phyloP scores from a whole-genome alignment of 1,140 invertebrate genomes.

The Diachasmimorpha longicaudata region DNA sequence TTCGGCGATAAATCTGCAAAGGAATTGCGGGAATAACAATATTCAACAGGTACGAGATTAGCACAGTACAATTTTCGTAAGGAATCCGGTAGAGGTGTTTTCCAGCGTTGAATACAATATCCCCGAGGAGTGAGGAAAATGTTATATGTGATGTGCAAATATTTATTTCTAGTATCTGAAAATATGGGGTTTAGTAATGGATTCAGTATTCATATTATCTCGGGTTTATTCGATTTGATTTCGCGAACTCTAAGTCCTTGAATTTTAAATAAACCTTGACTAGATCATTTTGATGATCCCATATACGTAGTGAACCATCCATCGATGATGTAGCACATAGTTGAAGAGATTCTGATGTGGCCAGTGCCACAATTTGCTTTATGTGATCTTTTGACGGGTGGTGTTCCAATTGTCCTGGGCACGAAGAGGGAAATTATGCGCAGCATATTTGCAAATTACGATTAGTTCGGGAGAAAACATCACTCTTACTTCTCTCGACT shows the following conservation, averaged over 20 bases:
- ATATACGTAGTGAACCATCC: constrained; percentile 39
- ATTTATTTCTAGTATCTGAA: constrained; percentile 38
- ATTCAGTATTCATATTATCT: not conserved
- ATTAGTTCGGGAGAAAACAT: not conserved
- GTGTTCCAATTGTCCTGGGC: constrained; percentile 35
- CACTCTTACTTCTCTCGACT: constrained; percentile 28
- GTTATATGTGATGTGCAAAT: constrained; percentile 12
- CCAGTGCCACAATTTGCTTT: constrained; percentile 28
- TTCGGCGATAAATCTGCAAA: constrained; percentile 39
- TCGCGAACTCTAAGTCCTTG: no score
- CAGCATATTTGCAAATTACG: not conserved
- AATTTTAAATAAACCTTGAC: constrained; percentile 28
- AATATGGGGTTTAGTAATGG: not conserved
- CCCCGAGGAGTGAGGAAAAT: constrained; percentile 36
- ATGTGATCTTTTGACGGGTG: constrained; percentile 34
- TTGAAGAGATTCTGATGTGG: constrained; percentile 29
- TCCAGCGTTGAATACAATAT: constrained; percentile 38
- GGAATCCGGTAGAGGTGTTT: constrained; percentile 38
- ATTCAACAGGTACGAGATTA: not conserved
- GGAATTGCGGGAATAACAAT: not conserved
- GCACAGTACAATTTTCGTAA: constrained; percentile 36
- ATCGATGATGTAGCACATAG: constrained; percentile 39
- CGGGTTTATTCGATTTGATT: not conserved
- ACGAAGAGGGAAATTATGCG: not conserved
- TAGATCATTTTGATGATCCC: constrained; percentile 37